A percentile compares a stretch with the other conserved stretches of the same genome.
Evolutionary conservation across 2,113 vertebrate genomes (phyloP).

Genomic region (Dicaeum eximium): DNA sequence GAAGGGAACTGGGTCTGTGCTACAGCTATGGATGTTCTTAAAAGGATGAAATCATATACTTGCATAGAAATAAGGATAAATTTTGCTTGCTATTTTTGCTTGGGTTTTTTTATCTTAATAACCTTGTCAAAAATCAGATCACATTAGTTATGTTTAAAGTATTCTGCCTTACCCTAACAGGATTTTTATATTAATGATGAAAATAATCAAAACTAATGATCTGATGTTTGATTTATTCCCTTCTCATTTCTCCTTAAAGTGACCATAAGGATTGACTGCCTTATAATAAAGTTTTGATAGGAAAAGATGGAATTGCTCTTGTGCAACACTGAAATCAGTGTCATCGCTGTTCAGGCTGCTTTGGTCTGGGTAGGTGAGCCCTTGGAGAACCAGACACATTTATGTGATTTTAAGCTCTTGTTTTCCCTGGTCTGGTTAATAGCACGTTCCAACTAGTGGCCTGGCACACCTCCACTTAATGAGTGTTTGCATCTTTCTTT

Average conservation of each 20-base stretch:
- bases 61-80: not conserved
- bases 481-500: not conserved
- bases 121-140: not conserved
- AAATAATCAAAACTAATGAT: not conserved
- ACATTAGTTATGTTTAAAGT: not conserved
- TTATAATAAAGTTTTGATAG: not conserved
- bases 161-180: not conserved
- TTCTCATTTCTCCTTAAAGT: not conserved
- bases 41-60: not conserved
- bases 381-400: not conserved
- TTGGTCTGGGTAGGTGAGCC: slow-evolving; percentile 16
- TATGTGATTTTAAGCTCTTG: slow-evolving; percentile 4
- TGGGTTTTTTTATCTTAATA: not conserved
- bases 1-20: not conserved
- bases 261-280: not conserved
- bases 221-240: not conserved
- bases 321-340: slow-evolving; percentile 9
- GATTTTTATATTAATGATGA: not conserved
- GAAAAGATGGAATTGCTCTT: slow-evolving; percentile 30
- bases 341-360: not conserved
- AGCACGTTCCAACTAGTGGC: not conserved
- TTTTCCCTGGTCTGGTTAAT: not conserved
- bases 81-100: not conserved
- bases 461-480: not conserved
- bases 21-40: not conserved